Base-by-base conservation (phyloP, 2,797 vertebrate species). In the Acrossocheilus wenchowensis region DNA sequence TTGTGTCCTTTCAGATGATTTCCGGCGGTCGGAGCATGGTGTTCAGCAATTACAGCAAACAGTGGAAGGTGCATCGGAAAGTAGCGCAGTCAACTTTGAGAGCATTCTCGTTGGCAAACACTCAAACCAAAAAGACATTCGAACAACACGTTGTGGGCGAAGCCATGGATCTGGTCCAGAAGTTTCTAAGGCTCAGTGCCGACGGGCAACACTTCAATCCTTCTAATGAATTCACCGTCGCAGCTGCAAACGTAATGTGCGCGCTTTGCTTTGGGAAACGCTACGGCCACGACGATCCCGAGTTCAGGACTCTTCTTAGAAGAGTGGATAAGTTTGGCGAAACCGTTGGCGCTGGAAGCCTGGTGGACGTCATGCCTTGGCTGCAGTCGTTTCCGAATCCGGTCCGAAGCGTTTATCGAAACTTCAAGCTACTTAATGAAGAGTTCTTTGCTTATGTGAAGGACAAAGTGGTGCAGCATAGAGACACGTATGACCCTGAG, bases 331-430 rank as follows among this genome's bases (percentile, higher is more conserved):
- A 96, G 91, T 99, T 99, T 92, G 97, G 97, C 73, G 95, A 96
- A 92, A 97, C 98, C 0, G 96, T 99, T 50, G 97, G 97, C 0
- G 97, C 97, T 10, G 98, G 98, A 54, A 99, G 98, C 91, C 90
- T 98, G 81, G 96, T 98, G 21, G 98, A 99, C 71, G 95, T 96
- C 87, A 96, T 99, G 95, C 98, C 98, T 88, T 99, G 98, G 97
- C 96, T 99, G 34, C 97, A 95, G 90, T 94, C 92, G 84, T 98
- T 99, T 91, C 98, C 98, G 2, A 99, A 97, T 87, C 97, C 97
- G 0, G 96, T 97, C 50, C 94, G 97, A 34, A 94, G 93, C 0
- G 77, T 96, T 84, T 97, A 96, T 82, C 93, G 94, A 4, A 96
- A 96, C 91, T 97, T 97, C 90, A 96, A 96, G 87, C 93, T 88